Conservation (phyloP, 2,888 invertebrate species). For the Melinaea marsaeus region DNA sequence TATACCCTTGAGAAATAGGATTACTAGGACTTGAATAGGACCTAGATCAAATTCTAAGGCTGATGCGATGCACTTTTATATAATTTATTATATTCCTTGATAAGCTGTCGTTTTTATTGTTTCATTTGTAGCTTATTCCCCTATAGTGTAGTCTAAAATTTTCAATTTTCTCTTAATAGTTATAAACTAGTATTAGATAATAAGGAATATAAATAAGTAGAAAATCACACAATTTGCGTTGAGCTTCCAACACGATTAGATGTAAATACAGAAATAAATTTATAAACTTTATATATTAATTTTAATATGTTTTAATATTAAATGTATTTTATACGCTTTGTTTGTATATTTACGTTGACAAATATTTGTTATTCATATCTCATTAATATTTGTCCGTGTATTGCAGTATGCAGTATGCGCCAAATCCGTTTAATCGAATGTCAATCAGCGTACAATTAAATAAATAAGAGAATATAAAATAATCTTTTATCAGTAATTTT, state of each 20-base stretch:
- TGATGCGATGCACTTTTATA: slow-evolving; percentile 15
- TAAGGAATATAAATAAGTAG: slow-evolving; percentile 39
- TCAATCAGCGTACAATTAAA: slow-evolving; percentile 1
- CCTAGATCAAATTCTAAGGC: slow-evolving; percentile 5
- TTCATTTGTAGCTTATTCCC: slow-evolving; percentile 22
- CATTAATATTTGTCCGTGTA: slow-evolving; percentile 21
- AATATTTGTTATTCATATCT: slow-evolving; percentile 20
- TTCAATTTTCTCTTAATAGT: slow-evolving; percentile 30
- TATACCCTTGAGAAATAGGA: neutral
- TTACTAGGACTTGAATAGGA: neutral
- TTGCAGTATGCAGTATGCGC: slow-evolving; percentile 18
- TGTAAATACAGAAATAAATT: slow-evolving; percentile 70
- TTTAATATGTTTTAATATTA: slow-evolving; percentile 20
- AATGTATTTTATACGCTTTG: slow-evolving; percentile 23
- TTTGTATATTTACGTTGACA: slow-evolving; percentile 15
- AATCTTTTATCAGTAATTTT: neutral
- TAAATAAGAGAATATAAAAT: neutral
- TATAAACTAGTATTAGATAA: slow-evolving; percentile 40
- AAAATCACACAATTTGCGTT: slow-evolving; percentile 75
- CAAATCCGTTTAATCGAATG: slow-evolving; percentile 18
- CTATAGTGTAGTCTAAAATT: slow-evolving; percentile 12
- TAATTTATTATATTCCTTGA: slow-evolving; percentile 13
- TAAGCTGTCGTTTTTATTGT: slow-evolving; percentile 21
- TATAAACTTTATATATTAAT: slow-evolving; percentile 21
- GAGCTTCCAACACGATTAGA: slow-evolving; percentile 80